These are phyloP conservation scores for Mionectes olivaceus DNA, from an alignment of 2,797 vertebrate genomes.

Conservation along the genomic window DNA sequence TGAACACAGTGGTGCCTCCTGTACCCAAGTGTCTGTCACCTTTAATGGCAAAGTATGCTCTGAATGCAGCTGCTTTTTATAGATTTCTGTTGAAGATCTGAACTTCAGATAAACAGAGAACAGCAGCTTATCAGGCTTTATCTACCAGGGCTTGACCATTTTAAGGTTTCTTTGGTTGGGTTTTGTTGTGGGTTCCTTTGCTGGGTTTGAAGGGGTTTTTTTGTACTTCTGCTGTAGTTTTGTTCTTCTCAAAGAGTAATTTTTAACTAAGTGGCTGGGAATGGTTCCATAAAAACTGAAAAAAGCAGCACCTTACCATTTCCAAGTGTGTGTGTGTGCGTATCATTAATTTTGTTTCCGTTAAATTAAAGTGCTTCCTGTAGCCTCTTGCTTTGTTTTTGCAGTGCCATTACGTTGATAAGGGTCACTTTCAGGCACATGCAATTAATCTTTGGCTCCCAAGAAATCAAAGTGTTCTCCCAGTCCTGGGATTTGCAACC, in stretches of 20 bases:
- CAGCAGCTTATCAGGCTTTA: background rate
- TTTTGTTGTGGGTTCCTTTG: background rate
- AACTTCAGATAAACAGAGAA: background rate
- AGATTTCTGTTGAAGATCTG: background rate
- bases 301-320: background rate
- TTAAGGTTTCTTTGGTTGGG: background rate
- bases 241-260: background rate
- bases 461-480: background rate
- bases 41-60: background rate
- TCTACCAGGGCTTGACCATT: background rate
- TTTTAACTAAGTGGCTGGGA: background rate
- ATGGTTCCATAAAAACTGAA: background rate
- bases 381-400: background rate
- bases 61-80: background rate
- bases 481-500: background rate
- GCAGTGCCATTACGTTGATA: background rate
- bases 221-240: background rate
- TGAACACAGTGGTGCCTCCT: rapidly evolving
- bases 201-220: background rate
- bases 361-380: background rate
- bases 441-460: background rate
- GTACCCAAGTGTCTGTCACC: background rate
- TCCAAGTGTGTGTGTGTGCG: background rate
- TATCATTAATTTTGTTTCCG: background rate
- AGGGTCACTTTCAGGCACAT: background rate